Base-by-base conservation (phyloP, 2,797 vertebrate species). In the Alosa sapidissima region DNA sequence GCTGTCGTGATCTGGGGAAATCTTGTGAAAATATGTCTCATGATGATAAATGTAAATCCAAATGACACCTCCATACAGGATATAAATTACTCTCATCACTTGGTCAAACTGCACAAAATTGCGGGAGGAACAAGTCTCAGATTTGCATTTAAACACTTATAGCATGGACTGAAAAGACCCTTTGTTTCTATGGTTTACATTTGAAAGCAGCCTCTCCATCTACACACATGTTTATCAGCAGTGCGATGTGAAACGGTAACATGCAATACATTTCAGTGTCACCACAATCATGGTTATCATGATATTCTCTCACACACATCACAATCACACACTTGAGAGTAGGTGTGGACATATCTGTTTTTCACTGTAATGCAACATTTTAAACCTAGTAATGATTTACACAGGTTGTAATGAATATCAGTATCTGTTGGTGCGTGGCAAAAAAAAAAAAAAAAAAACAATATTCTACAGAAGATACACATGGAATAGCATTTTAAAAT, bases 51-150 rank as follows among this genome's bases (percentile, higher is more conserved):
- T 45, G 41, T 93, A 92, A 92, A 94, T 93, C 90, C 87, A 93
- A 93, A 93, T 89, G 90, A 89, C 87, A 91, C 90, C 87, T 89
- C 89, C 90, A 92, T 84, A 81, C 89, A 85, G 87, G 88, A 91
- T 92, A 89, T 90, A 93, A 93, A 94, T 95, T 90, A 91, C 90
- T 91, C 88, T 90, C 87, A 90, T 92, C 90, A 91, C 91, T 93
- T 92, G 88, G 85, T 84, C 90, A 93, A 94, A 94, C 91, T 92
- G 89, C 84, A 90, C 83, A 83, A 92, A 92, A 94, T 92, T 91
- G 82, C 85, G 85, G 92, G 24, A 65, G 62, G 62, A 33, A 28
- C 7, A 91, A 58, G 82, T 91, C 89, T 83, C 88, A 75, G 87
- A 92, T 92, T 88, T 88, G 91, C 72, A 47, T 45, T 75, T 78